phyloP scores from a whole-genome alignment of 2,113 vertebrate genomes.

The Etheostoma spectabile region DNA sequence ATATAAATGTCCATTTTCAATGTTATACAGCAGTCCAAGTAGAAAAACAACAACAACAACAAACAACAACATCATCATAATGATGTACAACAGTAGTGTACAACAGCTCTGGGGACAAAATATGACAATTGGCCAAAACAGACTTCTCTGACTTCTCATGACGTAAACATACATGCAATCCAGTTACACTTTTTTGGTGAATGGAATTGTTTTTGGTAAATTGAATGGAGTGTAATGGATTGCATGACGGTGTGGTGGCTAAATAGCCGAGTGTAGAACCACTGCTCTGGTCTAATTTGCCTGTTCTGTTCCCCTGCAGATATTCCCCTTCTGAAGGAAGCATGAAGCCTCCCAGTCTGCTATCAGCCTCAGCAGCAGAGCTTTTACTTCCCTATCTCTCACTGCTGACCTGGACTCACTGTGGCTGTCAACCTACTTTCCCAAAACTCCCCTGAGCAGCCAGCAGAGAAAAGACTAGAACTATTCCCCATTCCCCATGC shows the following conservation, averaged over 20 bases:
- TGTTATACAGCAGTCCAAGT: background rate
- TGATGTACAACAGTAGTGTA: too few species aligned
- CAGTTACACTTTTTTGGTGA: background rate
- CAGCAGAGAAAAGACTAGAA: slow-evolving; percentile 65
- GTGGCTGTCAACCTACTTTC: slow-evolving; percentile 65
- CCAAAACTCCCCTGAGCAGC: slow-evolving; percentile 31
- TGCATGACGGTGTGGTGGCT: background rate
- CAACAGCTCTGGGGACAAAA: background rate
- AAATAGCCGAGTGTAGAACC: background rate
- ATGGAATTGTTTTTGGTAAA: background rate
- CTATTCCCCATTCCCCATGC: slow-evolving; percentile 54
- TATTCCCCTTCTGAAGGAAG: slow-evolving; percentile 98
- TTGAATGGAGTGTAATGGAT: background rate
- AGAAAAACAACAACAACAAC: too few species aligned
- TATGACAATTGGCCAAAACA: background rate
- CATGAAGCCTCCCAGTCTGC: slow-evolving; percentile 86
- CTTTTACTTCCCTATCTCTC: slow-evolving; percentile 49
- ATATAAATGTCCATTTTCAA: background rate
- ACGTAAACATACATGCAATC: background rate
- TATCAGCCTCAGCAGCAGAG: slow-evolving; percentile 61
- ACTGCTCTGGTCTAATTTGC: slow-evolving; percentile 33
- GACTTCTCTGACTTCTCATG: background rate
- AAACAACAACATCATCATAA: too few species aligned
- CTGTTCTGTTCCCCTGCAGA: slow-evolving; percentile 82
- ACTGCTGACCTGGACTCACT: slow-evolving; percentile 76